These are phyloP conservation scores for Tetramorium bicarinatum DNA, from an alignment of 2,888 invertebrate genomes.

Conservation along the genomic window DNA sequence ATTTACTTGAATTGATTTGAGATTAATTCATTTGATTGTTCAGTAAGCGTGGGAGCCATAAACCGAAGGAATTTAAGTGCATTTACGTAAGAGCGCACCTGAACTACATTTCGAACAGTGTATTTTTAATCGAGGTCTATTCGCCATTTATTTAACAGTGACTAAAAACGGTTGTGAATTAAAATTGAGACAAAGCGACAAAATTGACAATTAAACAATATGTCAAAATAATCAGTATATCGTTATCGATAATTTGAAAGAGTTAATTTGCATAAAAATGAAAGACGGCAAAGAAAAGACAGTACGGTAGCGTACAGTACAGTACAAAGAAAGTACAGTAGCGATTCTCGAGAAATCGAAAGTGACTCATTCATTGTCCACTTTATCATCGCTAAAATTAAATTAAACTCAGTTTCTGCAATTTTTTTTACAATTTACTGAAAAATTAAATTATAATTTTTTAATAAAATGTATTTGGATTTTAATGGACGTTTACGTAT, in stretches of 20 bases:
- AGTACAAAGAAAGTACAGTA: too few relatives aligned
- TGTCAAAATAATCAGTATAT: too few relatives aligned
- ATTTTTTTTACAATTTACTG: constrained; percentile 4
- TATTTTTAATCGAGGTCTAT: constrained; percentile 7
- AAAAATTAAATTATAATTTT: neutral
- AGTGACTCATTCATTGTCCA: too few relatives aligned
- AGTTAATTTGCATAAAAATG: too few relatives aligned
- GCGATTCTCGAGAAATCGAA: too few relatives aligned
- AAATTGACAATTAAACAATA: too few relatives aligned
- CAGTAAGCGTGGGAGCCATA: constrained; percentile 19
- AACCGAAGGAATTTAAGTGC: neutral
- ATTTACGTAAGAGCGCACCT: constrained; percentile 3
- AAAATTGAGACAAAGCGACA: too few relatives aligned
- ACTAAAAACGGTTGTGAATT: neutral
- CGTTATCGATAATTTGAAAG: too few relatives aligned
- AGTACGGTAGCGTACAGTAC: too few relatives aligned
- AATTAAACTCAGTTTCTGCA: neutral
- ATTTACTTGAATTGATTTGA: constrained; percentile 12
- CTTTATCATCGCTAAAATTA: too few relatives aligned
- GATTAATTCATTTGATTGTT: constrained; percentile 17
- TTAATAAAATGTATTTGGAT: neutral
- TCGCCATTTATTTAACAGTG: neutral
- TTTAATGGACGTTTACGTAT: too few relatives aligned
- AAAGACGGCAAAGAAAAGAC: too few relatives aligned
- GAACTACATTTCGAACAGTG: constrained; percentile 19